A percentile compares a stretch with the other conserved stretches of the same genome.
Conservation (phyloP, 2,888 invertebrate species). For the Lysandra bellargus region DNA sequence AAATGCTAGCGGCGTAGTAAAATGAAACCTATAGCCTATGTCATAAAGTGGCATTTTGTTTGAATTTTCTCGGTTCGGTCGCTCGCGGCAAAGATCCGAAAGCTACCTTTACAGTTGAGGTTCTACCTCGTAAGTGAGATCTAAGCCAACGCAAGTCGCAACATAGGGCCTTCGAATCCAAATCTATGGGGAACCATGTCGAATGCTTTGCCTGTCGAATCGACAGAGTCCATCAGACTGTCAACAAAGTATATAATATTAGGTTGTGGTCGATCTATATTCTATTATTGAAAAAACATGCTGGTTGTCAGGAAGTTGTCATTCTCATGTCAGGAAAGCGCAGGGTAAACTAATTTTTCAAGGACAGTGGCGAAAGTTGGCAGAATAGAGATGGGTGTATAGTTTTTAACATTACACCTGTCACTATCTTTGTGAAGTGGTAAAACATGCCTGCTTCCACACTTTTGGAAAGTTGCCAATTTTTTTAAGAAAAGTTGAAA, state of each 20-base stretch:
- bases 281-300: conserved; percentile 35
- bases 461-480: background rate
- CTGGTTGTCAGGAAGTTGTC: conserved; percentile 32
- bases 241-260: conserved; percentile 32
- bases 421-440: conserved; percentile 4
- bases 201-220: background rate
- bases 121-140: too few species aligned
- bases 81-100: too few species aligned
- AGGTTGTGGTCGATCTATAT: conserved; percentile 33
- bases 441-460: conserved; percentile 8
- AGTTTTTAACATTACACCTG: conserved; percentile 12
- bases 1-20: too few species aligned
- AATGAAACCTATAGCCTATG: too few species aligned
- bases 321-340: conserved; percentile 32
- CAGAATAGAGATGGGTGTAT: conserved; percentile 36
- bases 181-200: background rate
- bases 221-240: background rate
- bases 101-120: too few species aligned
- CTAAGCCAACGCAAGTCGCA: too few species aligned
- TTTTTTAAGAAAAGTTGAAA: background rate
- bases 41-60: too few species aligned
- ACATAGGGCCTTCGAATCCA: too few species aligned
- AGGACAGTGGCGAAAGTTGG: conserved; percentile 37
- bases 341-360: conserved; percentile 36
- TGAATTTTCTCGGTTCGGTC: too few species aligned